Conservation (phyloP, 2,113 vertebrate genomes). For the Vulpes vulpes region DNA sequence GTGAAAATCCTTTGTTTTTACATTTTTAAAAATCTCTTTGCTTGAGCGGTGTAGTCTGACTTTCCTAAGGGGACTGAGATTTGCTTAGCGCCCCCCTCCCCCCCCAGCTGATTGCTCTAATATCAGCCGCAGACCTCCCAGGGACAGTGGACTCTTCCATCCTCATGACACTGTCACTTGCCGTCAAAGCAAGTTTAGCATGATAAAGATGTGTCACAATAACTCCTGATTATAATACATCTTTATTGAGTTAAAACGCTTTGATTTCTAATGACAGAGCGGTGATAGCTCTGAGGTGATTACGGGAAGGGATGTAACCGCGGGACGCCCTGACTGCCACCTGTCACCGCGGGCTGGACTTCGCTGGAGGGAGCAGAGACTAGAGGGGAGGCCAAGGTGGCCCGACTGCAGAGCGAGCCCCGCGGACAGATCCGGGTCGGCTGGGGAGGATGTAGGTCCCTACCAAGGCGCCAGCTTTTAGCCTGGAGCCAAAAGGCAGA, state of each 20-base stretch:
- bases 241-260: slow-evolving; percentile 78
- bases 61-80: slow-evolving; percentile 8
- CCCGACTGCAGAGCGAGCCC: slow-evolving; percentile 72
- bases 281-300: slow-evolving; percentile 70
- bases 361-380: slow-evolving; percentile 67
- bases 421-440: slow-evolving; percentile 64
- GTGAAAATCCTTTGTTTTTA: slow-evolving; percentile 38
- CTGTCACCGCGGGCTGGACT: slow-evolving; percentile 73
- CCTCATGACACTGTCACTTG: slow-evolving; percentile 49
- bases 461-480: slow-evolving; percentile 68
- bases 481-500: slow-evolving; percentile 67
- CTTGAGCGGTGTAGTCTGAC: slow-evolving; percentile 1
- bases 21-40: slow-evolving; percentile 50
- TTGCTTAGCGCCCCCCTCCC: background rate
- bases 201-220: slow-evolving; percentile 70
- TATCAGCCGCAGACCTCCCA: slow-evolving; percentile 63
- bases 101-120: slow-evolving; percentile 33
- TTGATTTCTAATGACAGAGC: slow-evolving; percentile 68
- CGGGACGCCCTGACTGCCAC: slow-evolving; percentile 60
- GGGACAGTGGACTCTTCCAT: slow-evolving; percentile 43
- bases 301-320: slow-evolving; percentile 67
- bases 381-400: slow-evolving; percentile 68
- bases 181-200: slow-evolving; percentile 75
- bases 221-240: slow-evolving; percentile 67
- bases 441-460: slow-evolving; percentile 61